Base-by-base conservation (phyloP, 2,113 vertebrate genomes). In the Semnornis frantzii region DNA sequence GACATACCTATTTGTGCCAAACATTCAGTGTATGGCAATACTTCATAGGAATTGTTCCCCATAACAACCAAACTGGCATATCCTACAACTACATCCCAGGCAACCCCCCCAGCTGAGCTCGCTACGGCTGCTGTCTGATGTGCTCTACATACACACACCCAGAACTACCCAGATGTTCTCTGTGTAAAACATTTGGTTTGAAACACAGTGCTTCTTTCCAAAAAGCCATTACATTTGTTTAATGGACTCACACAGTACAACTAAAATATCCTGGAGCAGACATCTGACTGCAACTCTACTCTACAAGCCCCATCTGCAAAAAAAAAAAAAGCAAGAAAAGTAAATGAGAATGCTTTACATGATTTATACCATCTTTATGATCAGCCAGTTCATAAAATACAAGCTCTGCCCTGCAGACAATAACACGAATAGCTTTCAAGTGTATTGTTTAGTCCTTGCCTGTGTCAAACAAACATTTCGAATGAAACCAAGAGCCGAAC, bases 141-240 rank as follows among this genome's bases (percentile, higher is more conserved):
- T 95, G 84, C 95, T 95, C 90, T 82, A 94, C 94, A 95, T 81
- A 97, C 95, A 97, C 96, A 98, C 92, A 97, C 96, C 96, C 80
- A 97, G 94, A 94, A 92, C 87, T 97, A 96, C 97, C 97, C 98
- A 98, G 98, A 98, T 98, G 98, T 97, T 98, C 97, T 96, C 96
- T 96, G 88, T 97, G 97, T 97, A 97, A 97, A 97, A 97, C 97
- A 98, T 97, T 97, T 97, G 98, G 97, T 97, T 95, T 96, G 94
- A 97, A 97, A 97, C 94, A 52, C 85, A 82, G 95, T 9, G 27
- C 94, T 96, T 92, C 96, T 97, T 97, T 96, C 96, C 97, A 98
- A 73, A 95, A 98, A 98, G 93, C 93, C 88, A 98, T 98, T 97
- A 97, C 96, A 97, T 97, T 97, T 97, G 96, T 97, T 98, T 98